Conservation (phyloP, 2,888 invertebrate genomes). For the Leptinotarsa tumamoca region DNA sequence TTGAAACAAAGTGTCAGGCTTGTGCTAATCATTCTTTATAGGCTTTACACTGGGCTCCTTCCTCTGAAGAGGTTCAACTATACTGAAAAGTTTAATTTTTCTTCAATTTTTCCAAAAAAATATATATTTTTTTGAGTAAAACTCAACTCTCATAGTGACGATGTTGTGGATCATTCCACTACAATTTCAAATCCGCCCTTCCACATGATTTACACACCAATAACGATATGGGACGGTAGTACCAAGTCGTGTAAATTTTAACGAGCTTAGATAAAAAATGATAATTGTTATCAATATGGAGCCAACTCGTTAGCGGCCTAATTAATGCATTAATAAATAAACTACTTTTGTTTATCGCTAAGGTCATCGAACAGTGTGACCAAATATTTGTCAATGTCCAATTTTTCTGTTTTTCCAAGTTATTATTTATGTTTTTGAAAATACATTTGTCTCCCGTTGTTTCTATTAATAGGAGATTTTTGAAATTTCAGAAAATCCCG, state of each 20-base stretch:
- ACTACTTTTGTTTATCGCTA: constrained; percentile 41
- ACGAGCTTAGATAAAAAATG: constrained; percentile 47
- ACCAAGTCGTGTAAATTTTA: constrained; percentile 41
- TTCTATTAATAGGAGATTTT: not conserved
- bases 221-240: constrained; percentile 21
- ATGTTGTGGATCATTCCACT: not conserved
- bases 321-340: constrained; percentile 46
- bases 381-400: constrained; percentile 32
- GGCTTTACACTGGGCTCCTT: too few species aligned
- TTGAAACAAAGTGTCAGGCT: too few species aligned
- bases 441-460: not conserved
- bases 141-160: not conserved
- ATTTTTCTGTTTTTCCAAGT: not conserved
- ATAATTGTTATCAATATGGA: constrained; percentile 41
- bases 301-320: constrained; percentile 40
- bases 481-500: not conserved
- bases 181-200: not conserved
- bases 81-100: too few species aligned
- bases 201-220: not conserved
- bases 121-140: not conserved
- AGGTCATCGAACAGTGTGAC: constrained; percentile 43
- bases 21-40: too few species aligned
- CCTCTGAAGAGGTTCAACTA: too few species aligned
- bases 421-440: constrained; percentile 2
- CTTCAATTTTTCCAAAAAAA: too few species aligned